Conservation (phyloP, 2,113 vertebrate genomes). For the Callorhinus ursinus region DNA sequence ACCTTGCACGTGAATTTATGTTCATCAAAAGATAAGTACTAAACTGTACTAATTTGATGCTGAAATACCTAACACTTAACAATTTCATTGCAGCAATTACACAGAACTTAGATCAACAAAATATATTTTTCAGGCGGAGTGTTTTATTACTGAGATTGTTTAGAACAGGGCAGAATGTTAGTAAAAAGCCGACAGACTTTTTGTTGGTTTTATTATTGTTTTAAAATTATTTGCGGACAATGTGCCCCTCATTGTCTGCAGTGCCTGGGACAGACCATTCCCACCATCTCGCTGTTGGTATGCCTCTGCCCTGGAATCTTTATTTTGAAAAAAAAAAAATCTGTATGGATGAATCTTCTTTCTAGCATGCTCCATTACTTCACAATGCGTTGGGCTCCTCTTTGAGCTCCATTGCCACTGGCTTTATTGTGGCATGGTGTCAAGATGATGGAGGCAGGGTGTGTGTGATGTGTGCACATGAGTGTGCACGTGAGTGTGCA, state of each 20-base stretch:
- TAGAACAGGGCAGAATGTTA: neutral
- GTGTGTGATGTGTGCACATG: too few relatives aligned
- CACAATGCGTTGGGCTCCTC: neutral
- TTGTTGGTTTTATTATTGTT: neutral
- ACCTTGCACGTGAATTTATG: neutral
- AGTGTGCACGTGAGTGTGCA: neutral
- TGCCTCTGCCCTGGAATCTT: neutral
- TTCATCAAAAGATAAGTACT: neutral
- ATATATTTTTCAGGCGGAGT: neutral
- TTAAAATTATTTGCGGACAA: neutral
- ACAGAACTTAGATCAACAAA: neutral
- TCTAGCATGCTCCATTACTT: neutral
- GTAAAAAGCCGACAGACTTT: neutral
- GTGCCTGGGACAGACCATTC: neutral
- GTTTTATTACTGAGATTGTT: constrained; percentile 3
- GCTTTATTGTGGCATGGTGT: neutral
- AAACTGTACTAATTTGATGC: neutral
- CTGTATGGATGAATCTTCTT: neutral
- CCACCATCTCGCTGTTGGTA: neutral
- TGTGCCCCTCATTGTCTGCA: neutral
- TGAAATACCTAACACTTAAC: neutral
- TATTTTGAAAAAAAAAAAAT: neutral
- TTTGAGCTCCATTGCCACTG: neutral
- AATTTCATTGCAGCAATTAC: neutral
- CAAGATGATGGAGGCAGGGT: neutral